Evolutionary conservation across 2,888 invertebrate genomes (phyloP).

Genomic region (Pseudoips prasinana): DNA sequence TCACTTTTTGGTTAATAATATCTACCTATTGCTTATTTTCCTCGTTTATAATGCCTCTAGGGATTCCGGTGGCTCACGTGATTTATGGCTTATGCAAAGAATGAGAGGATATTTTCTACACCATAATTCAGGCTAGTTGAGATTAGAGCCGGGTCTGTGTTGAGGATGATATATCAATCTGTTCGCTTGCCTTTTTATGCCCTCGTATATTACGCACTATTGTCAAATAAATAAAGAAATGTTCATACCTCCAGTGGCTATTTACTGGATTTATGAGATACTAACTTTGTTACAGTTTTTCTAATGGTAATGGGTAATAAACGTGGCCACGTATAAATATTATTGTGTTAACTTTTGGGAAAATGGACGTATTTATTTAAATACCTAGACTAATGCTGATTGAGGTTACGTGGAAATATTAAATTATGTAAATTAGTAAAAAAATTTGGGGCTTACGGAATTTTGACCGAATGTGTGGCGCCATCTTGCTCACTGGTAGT

Average conservation of each 20-base stretch:
- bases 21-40: constrained; percentile 71
- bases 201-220: constrained; percentile 40
- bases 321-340: constrained; percentile 6
- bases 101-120: constrained; percentile 75
- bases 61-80: constrained; percentile 67
- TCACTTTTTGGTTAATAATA: constrained; percentile 66
- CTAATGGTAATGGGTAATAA: constrained; percentile 14
- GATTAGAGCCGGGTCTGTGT: constrained; percentile 63
- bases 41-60: constrained; percentile 62
- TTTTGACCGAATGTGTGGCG: no score
- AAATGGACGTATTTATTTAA: no score
- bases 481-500: no score
- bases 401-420: no score
- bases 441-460: no score
- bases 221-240: constrained; percentile 40
- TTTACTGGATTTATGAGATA: constrained; percentile 26
- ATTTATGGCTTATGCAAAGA: constrained; percentile 78
- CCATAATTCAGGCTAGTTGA: constrained; percentile 76
- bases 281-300: constrained; percentile 18
- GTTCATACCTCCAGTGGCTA: constrained; percentile 22
- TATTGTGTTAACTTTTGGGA: no score
- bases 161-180: constrained; percentile 68
- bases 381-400: no score
- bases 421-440: no score
- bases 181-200: constrained; percentile 43